phyloP scores from a whole-genome alignment of 2,113 vertebrate species.

The Bucco capensis region DNA sequence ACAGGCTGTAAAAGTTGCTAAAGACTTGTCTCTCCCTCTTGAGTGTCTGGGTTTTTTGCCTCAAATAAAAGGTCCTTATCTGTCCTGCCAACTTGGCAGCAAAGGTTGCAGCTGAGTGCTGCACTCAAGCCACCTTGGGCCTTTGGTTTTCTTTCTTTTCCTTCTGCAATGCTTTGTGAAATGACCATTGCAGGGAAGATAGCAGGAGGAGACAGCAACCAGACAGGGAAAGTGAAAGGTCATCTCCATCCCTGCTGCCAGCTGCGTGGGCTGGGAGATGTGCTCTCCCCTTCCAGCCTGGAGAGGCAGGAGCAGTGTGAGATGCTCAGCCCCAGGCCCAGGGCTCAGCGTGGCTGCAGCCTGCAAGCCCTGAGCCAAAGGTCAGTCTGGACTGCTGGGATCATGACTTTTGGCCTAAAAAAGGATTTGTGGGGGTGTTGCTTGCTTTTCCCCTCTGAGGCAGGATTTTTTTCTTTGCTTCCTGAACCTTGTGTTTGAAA shows the following conservation, averaged over 20 bases:
- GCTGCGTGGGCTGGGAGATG: accelerated
- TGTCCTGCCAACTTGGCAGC: conserved; percentile 54
- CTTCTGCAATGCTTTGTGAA: neutral
- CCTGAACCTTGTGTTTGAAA: neutral
- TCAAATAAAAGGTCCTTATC: conserved; percentile 51
- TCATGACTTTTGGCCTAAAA: neutral
- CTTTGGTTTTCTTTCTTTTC: too few relatives aligned
- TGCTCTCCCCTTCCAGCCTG: neutral
- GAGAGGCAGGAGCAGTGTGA: accelerated
- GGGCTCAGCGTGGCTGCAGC: neutral
- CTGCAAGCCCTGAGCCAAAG: neutral
- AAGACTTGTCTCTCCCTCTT: neutral
- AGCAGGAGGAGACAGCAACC: neutral
- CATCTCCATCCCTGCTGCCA: accelerated
- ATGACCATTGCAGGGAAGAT: neutral
- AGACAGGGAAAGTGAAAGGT: conserved; percentile 6
- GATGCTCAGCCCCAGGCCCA: neutral
- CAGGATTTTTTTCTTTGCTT: neutral
- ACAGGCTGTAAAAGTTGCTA: conserved; percentile 52
- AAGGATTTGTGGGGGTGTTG: neutral
- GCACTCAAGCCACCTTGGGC: neutral
- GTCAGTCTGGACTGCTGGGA: neutral
- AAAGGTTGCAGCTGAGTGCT: neutral
- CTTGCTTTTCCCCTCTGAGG: too few relatives aligned
- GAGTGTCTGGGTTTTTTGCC: neutral